Percentiles rank a stretch among this genome's conserved stretches.
Conservation (phyloP, 1,140 invertebrate species). For the Coenobita brevimanus region DNA sequence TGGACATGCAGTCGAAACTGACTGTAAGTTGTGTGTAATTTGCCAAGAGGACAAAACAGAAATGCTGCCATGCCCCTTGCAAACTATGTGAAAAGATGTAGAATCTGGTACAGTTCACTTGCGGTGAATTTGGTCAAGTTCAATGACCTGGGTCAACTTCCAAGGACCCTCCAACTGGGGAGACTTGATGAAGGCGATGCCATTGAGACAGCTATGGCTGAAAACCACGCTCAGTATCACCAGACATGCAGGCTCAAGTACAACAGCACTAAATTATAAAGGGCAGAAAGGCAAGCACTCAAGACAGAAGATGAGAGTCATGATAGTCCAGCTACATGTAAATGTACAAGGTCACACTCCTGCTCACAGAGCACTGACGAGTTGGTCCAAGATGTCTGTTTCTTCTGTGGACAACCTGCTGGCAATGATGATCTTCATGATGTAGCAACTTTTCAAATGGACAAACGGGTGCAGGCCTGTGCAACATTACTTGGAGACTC, state of each 20-base stretch:
- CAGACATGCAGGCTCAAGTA: constrained; percentile 13
- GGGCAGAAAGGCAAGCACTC: no score
- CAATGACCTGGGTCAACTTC: neutral
- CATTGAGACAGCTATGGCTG: neutral
- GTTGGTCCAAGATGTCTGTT: neutral
- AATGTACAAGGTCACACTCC: constrained; percentile 19
- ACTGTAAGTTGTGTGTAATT: constrained; percentile 36
- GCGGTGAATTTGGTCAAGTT: constrained; percentile 34
- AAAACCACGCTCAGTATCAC: neutral
- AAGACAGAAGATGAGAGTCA: neutral
- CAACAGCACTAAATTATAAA: neutral
- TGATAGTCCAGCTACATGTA: constrained; percentile 7
- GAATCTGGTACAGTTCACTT: constrained; percentile 39
- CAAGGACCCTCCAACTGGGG: neutral
- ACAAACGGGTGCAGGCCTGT: neutral
- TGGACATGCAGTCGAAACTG: neutral
- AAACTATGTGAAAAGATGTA: neutral
- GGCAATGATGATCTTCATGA: neutral
- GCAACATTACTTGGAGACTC: neutral
- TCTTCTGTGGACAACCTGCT: constrained; percentile 19
- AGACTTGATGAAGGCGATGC: neutral
- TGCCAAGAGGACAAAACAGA: constrained; percentile 45
- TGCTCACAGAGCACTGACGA: neutral
- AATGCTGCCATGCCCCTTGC: constrained; percentile 15
- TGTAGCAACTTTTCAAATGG: constrained; percentile 14